A percentile compares a stretch with the other conserved stretches of the same genome.
phyloP scores from a whole-genome alignment of 2,888 invertebrate species.

The Sarcophaga carnaria region DNA sequence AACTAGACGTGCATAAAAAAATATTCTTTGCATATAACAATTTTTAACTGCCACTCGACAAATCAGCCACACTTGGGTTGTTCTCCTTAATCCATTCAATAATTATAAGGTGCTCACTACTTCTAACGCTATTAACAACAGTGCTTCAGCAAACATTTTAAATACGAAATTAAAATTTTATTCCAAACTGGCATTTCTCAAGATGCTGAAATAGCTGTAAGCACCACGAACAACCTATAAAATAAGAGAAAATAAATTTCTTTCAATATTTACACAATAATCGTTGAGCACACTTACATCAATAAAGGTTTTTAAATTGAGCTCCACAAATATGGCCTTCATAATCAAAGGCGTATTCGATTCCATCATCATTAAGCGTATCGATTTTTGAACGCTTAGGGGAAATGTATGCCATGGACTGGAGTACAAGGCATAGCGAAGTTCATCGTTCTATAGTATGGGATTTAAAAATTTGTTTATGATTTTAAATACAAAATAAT shows the following conservation, averaged over 20 bases:
- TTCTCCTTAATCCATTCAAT: too few species aligned
- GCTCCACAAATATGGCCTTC: constrained; percentile 75
- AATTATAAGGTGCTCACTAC: too few species aligned
- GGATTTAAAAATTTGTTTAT: too few species aligned
- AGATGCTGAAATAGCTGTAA: constrained; percentile 77
- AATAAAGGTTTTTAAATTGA: constrained; percentile 76
- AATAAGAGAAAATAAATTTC: not conserved
- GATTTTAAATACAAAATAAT: too few species aligned
- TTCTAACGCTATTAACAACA: too few species aligned
- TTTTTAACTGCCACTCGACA: too few species aligned
- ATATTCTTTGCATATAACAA: too few species aligned
- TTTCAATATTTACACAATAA: not conserved
- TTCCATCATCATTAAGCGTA: constrained; percentile 75
- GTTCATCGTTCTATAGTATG: constrained; percentile 71
- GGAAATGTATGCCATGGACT: constrained; percentile 76
- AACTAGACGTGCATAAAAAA: too few species aligned
- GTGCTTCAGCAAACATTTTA: too few species aligned
- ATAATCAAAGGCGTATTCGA: constrained; percentile 74
- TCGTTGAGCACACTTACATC: constrained; percentile 70
- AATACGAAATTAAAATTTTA: not conserved
- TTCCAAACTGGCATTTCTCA: constrained; percentile 70
- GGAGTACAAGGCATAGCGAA: constrained; percentile 74
- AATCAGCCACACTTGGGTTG: too few species aligned
- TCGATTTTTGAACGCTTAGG: constrained; percentile 71
- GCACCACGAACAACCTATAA: constrained; percentile 77